Base-by-base conservation (phyloP, 2,888 invertebrate species). In the Acleris holmiana region DNA sequence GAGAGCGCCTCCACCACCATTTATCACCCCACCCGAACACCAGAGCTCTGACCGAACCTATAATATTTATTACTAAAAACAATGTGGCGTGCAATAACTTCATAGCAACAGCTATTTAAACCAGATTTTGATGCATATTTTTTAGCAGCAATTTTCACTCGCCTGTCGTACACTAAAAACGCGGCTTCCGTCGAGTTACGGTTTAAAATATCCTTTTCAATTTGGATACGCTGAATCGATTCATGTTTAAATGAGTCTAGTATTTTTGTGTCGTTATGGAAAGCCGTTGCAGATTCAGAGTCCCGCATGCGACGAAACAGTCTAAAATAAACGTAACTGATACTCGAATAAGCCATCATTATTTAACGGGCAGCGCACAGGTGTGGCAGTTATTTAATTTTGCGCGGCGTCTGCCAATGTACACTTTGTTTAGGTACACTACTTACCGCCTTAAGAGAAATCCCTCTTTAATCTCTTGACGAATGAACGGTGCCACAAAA, bases 391-490 rank as follows among this genome's bases (percentile, higher is more conserved):
- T 73, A 74, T 72, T 44, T 44, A 15, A 44, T 44, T 73, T 69
- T 73, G 73, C 70, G 70, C 68, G 67, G 62, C 67, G 68, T 66
- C 67, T 73, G 76, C 78, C 76, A 82, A 81, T 70, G 71, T 70
- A 72, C 73, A 73, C 71, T 72, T 73, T 77, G 57, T 51, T 53
- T 40, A 48, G 41, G 40, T 19, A 47, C 18, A 35, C 70, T 72
- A 69, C 67, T 71, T 73, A 69, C 69, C 72, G 66, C 59, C 41
- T 66, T 61, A 66, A 61, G 67, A 70, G 63, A 70, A 71, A 71
- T 73, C 70, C 71, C 68, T 69, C 66, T 63, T 68, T 68, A 72
- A 73, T 76, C 70, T 68, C 68, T 74, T 75, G 72, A 76, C 73
- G 73, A 69, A 73, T 68, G 61, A 18, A 15, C 58, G 58, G 51